Evolutionary conservation across 1,140 invertebrate genomes (phyloP).

Genomic region (Prorops nasuta): DNA sequence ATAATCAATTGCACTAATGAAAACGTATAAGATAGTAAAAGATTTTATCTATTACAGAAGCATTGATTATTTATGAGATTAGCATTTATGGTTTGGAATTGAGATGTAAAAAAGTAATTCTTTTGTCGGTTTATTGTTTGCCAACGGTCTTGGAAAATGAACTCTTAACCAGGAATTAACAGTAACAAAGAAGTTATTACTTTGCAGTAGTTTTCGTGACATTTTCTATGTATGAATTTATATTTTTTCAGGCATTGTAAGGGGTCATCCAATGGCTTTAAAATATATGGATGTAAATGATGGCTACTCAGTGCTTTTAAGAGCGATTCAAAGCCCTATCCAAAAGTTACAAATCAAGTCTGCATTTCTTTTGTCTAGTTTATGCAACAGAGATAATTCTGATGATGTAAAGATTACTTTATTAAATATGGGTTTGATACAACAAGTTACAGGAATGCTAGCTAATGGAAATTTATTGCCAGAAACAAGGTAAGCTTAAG

Average conservation of each 20-base stretch:
- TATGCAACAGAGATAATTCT: conserved; percentile 60
- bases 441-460: conserved; percentile 58
- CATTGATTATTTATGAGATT: no score
- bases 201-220: no score
- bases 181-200: no score
- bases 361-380: conserved; percentile 65
- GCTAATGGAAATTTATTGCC: conserved; percentile 43
- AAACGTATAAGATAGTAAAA: no score
- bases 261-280: conserved; percentile 61
- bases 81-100: no score
- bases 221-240: not conserved
- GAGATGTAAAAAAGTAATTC: no score
- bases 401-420: conserved; percentile 58
- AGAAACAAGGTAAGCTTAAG: conserved; percentile 47
- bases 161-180: no score
- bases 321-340: conserved; percentile 61
- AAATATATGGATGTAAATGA: conserved; percentile 62
- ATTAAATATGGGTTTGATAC: conserved; percentile 62
- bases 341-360: conserved; percentile 68
- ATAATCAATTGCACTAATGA: no score
- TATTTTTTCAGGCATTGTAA: conserved; percentile 61
- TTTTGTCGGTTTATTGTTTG: no score
- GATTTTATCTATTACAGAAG: no score
- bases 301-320: conserved; percentile 64
- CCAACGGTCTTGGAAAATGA: no score